Conservation (phyloP, 2,113 vertebrate genomes). For the Cololabis saira region DNA sequence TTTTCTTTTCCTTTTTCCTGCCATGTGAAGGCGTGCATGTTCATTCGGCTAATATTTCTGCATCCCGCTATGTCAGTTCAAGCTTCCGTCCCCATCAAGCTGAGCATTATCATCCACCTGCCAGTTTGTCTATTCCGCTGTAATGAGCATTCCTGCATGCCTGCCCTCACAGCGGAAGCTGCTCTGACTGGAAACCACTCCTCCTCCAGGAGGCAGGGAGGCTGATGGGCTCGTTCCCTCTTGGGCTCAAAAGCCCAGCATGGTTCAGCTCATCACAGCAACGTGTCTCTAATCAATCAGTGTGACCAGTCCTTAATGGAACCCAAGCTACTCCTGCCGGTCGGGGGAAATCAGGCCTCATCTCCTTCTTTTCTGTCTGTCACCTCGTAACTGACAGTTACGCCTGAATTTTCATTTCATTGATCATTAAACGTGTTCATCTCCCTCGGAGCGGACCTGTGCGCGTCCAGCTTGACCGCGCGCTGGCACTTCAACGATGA, state of each 20-base stretch:
- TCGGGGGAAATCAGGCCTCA: constrained; percentile 9
- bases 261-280: constrained; percentile 16
- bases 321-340: constrained; percentile 29
- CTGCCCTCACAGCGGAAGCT: too few relatives aligned
- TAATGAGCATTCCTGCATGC: constrained; percentile 1
- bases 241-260: constrained; percentile 13
- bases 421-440: constrained; percentile 21
- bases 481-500: neutral
- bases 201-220: constrained; percentile 16
- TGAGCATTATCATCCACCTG: constrained; percentile 15
- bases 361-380: constrained; percentile 26
- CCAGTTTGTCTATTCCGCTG: constrained; percentile 8
- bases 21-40: too few relatives aligned
- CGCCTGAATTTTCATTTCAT: constrained; percentile 25
- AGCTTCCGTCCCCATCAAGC: neutral
- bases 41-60: neutral
- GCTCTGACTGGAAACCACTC: neutral
- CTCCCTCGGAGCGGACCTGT: constrained; percentile 10
- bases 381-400: constrained; percentile 30
- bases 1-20: too few relatives aligned
- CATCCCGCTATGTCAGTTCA: neutral
- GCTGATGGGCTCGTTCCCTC: constrained; percentile 12
- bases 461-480: neutral
- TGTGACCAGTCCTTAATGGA: constrained; percentile 42
- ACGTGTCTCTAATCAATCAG: constrained; percentile 48